These are phyloP conservation scores for Tachysurus fulvidraco DNA, from an alignment of 2,113 vertebrate species.

Conservation along the genomic window DNA sequence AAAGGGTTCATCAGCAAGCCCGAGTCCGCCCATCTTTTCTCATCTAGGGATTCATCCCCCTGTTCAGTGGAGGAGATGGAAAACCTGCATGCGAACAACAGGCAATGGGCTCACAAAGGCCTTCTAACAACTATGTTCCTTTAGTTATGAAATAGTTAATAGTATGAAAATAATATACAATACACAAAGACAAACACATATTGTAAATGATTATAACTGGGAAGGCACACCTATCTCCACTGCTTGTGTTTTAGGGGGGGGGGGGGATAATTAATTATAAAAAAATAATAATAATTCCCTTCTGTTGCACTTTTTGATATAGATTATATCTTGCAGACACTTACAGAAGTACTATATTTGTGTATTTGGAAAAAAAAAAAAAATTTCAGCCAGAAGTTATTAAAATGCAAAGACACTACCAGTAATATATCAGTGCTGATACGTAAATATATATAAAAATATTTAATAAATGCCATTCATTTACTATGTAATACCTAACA, in stretches of 20 bases:
- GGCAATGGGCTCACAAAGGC: neutral
- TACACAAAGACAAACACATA: neutral
- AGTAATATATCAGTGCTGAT: neutral
- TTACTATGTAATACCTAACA: neutral
- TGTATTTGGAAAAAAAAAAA: neutral
- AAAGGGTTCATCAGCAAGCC: constrained; percentile 68
- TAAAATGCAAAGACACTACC: neutral
- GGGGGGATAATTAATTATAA: too few relatives aligned
- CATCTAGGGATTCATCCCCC: constrained; percentile 63
- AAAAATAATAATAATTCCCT: neutral
- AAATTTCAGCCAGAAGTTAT: neutral
- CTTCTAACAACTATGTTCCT: neutral
- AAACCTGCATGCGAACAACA: constrained; percentile 62
- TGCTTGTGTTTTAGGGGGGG: neutral
- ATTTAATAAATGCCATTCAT: neutral
- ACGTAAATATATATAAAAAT: neutral
- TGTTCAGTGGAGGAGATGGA: constrained; percentile 64
- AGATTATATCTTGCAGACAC: neutral
- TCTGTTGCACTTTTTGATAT: neutral
- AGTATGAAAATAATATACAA: neutral
- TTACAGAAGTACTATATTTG: neutral
- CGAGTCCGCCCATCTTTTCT: constrained; percentile 67
- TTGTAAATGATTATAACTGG: neutral
- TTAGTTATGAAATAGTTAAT: neutral
- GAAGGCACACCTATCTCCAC: neutral